phyloP scores from a whole-genome alignment of 1,140 invertebrate genomes.

The Drosophila nigrodunni region DNA sequence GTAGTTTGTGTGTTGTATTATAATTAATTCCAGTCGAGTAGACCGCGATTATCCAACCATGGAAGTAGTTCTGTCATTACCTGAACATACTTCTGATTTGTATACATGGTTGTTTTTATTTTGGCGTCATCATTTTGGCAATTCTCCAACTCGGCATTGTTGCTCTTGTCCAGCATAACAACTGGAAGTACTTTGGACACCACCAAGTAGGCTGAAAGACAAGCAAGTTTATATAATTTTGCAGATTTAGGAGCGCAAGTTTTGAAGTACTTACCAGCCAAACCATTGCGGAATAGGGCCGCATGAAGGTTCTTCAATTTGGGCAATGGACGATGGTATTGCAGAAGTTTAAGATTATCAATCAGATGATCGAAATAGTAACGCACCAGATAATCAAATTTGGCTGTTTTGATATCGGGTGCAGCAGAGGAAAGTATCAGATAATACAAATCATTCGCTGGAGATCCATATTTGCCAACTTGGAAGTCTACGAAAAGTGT shows the following conservation, averaged over 20 bases:
- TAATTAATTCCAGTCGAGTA: conserved; percentile 78
- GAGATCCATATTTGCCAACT: conserved; percentile 80
- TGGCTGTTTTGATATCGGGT: conserved; percentile 57
- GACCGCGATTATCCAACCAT: conserved; percentile 81
- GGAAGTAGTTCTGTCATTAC: conserved; percentile 73
- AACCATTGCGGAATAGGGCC: conserved; percentile 65
- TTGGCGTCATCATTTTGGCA: conserved; percentile 68
- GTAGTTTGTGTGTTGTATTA: conserved; percentile 1
- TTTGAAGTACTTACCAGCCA: conserved; percentile 58
- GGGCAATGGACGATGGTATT: conserved; percentile 79
- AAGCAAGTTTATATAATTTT: not conserved
- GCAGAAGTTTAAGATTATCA: conserved; percentile 70
- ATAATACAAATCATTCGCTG: conserved; percentile 79
- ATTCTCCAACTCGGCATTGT: conserved; percentile 56
- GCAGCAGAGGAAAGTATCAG: conserved; percentile 77
- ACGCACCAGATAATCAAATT: conserved; percentile 77
- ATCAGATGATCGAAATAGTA: conserved; percentile 76
- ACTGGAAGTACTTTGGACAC: conserved; percentile 77
- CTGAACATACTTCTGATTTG: conserved; percentile 76
- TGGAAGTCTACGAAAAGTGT: conserved; percentile 78
- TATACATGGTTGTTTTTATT: conserved; percentile 74
- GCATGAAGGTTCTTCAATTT: conserved; percentile 73
- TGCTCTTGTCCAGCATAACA: conserved; percentile 72
- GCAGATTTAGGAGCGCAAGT: too few relatives aligned
- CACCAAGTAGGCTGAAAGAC: conserved; percentile 68